Base-by-base conservation (phyloP, 1,140 invertebrate genomes). In the Penaeus japonicus region DNA sequence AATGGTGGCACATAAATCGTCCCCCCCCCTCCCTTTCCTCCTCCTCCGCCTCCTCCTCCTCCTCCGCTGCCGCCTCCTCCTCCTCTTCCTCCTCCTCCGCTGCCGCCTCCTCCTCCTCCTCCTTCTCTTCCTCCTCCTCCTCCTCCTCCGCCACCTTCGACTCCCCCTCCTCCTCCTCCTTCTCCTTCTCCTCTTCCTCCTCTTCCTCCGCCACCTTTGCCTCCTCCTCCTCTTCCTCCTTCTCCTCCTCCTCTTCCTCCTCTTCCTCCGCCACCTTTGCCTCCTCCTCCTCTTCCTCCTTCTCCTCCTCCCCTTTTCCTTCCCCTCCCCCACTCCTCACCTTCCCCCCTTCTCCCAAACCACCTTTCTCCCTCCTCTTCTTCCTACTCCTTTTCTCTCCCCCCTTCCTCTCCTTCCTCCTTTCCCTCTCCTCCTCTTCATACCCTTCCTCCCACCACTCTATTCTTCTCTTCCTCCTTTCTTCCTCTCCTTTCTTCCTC, bases 1-100 rank as follows among this genome's bases (percentile, higher is more conserved):
- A 88, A 88, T 88, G 86, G 86, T 88, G 80, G 86, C 59, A 88
- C 86, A 88, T 88, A 88, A 88, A 88, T 88, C 86, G 86, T 88
- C 54, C 86, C 86, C 85, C 86, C 79, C 47, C 62, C 22, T 59
- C 24, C 57, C 35, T 35, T 22, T 30, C n/a, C 62, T 30, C 0
- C 30, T 24, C n/a, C 62, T 24, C n/a, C n/a, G 12, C 30, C 62
- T 4, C 62, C 5, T 30, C 5, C 4, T 20, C 62, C n/a, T 30
- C n/a, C 20, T 22, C n/a, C 22, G 1, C 62, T 24, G 10, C n/a
- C 22, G 20, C n/a, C 2, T 2, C n/a, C 20, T 12, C 62, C 12
- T 22, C n/a, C 20, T 12, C 62, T 20, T 30, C 12, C 62, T 65
- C 22, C n/a, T 30, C 20, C n/a, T 22, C 57, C n/a, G 18, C n/a